These are phyloP conservation scores for Origma solitaria DNA, from an alignment of 2,113 vertebrate genomes.

Conservation along the genomic window DNA sequence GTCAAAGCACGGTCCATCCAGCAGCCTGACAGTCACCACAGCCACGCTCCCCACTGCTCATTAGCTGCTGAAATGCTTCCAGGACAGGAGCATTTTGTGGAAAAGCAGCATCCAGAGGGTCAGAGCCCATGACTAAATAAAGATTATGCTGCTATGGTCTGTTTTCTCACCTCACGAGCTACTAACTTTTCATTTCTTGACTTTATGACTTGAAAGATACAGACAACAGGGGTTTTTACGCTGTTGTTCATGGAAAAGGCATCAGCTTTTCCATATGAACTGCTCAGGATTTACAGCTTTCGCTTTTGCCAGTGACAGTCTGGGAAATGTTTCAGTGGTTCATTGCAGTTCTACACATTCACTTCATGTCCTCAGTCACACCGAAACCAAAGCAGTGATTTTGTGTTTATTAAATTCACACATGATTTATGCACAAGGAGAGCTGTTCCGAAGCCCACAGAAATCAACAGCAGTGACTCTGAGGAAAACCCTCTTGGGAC, in stretches of 20 bases:
- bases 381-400: neutral
- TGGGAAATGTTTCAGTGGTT: neutral
- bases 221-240: neutral
- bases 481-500: neutral
- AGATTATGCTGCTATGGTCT: accelerated
- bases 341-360: neutral
- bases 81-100: neutral
- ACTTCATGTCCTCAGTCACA: neutral
- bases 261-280: neutral
- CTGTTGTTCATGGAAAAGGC: neutral
- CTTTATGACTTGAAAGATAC: neutral
- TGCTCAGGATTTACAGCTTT: neutral
- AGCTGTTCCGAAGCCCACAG: neutral
- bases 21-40: neutral
- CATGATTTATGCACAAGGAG: neutral
- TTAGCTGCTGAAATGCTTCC: neutral
- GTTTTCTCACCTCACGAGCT: neutral
- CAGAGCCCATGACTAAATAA: neutral
- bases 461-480: neutral
- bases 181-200: neutral
- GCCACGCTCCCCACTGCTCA: accelerated
- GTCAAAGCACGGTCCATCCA: accelerated
- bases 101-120: neutral
- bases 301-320: neutral
- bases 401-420: neutral